phyloP scores from a whole-genome alignment of 2,888 invertebrate species.

The Philereme transversata region DNA sequence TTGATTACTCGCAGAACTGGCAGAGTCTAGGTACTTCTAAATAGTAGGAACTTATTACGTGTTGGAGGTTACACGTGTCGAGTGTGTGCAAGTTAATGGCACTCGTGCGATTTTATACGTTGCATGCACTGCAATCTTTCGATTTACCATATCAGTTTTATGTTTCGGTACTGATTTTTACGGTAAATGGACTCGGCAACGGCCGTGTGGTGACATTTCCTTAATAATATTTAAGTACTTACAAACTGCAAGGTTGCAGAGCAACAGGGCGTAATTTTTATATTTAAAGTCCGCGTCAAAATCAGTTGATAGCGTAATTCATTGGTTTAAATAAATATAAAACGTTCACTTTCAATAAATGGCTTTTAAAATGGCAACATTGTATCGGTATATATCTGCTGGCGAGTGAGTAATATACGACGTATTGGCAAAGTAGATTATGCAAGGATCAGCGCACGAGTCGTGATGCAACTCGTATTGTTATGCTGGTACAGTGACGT shows the following conservation, averaged over 20 bases:
- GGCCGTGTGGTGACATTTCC: slow-evolving; percentile 44
- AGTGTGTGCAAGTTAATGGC: slow-evolving; percentile 57
- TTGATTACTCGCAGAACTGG: slow-evolving; percentile 22
- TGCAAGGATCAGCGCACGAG: slow-evolving; percentile 41
- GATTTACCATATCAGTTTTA: slow-evolving; percentile 48
- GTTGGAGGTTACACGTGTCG: slow-evolving; percentile 63
- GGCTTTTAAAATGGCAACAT: slow-evolving; percentile 18
- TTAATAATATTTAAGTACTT: slow-evolving; percentile 28
- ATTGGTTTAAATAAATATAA: slow-evolving; percentile 23
- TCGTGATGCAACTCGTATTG: slow-evolving; percentile 46
- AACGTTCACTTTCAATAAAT: slow-evolving; percentile 29
- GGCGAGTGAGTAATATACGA: slow-evolving; percentile 24
- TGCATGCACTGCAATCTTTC: slow-evolving; percentile 46
- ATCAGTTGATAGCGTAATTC: slow-evolving; percentile 25
- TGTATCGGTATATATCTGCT: slow-evolving; percentile 14
- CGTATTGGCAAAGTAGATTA: slow-evolving; percentile 35
- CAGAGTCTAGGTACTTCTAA: neutral
- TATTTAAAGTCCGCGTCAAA: slow-evolving; percentile 32
- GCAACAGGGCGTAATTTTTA: slow-evolving; percentile 18
- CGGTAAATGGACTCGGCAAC: slow-evolving; percentile 34
- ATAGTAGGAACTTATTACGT: slow-evolving; percentile 46
- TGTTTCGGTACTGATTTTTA: slow-evolving; percentile 42
- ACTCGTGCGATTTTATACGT: slow-evolving; percentile 59
- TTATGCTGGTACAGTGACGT: slow-evolving; percentile 45
- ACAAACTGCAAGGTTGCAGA: slow-evolving; percentile 22